These are phyloP conservation scores for Fringilla coelebs DNA, from an alignment of 2,797 vertebrate genomes.

Conservation along the genomic window DNA sequence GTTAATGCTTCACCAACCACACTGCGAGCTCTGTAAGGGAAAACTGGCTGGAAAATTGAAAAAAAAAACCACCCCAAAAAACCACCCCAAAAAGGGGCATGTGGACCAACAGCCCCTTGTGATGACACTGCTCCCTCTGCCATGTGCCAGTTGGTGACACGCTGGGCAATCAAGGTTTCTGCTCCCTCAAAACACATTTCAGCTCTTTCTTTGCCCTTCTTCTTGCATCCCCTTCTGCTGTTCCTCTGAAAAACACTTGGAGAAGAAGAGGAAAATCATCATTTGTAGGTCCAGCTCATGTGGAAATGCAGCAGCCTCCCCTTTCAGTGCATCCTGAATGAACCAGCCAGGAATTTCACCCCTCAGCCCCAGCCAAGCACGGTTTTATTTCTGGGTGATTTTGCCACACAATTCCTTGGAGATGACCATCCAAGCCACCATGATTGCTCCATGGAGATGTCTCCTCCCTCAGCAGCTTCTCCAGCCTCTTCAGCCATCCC, in stretches of 20 bases:
- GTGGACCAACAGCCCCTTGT: accelerated
- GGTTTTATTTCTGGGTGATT: background rate
- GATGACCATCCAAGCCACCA: accelerated
- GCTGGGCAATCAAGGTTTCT: background rate
- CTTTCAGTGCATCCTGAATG: accelerated
- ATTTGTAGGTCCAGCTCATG: background rate
- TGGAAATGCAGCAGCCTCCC: background rate
- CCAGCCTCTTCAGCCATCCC: background rate
- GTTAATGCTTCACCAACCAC: background rate
- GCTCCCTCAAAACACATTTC: background rate
- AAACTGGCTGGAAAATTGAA: background rate
- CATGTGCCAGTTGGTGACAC: background rate
- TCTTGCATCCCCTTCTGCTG: background rate
- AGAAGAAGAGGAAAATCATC: background rate
- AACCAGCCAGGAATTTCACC: background rate
- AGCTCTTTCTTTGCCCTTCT: background rate
- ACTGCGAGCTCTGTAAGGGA: background rate
- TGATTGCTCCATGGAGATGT: background rate
- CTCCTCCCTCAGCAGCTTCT: background rate
- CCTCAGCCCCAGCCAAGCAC: accelerated
- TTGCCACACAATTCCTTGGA: background rate
- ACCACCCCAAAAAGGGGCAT: background rate
- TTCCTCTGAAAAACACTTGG: background rate
- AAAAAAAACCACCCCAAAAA: background rate
- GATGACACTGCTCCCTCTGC: background rate